phyloP scores from a whole-genome alignment of 2,888 invertebrate genomes.

The Orthosia gothica region DNA sequence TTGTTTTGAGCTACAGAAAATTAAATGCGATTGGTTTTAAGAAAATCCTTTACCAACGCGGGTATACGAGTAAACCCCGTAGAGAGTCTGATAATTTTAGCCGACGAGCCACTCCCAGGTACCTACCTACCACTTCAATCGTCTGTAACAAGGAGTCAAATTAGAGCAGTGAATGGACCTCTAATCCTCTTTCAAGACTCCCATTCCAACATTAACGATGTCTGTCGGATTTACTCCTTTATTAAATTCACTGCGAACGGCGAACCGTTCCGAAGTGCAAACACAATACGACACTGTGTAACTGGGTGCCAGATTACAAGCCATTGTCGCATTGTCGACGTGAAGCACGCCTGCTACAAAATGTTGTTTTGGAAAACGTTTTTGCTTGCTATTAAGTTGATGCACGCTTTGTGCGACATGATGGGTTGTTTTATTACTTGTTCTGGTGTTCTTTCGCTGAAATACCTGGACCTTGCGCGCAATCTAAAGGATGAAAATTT shows the following conservation, averaged over 20 bases:
- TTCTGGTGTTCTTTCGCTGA: slow-evolving; percentile 32
- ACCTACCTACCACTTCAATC: slow-evolving; percentile 56
- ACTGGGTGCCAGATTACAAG: slow-evolving; percentile 57
- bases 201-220: slow-evolving; percentile 74
- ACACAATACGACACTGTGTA: slow-evolving; percentile 63
- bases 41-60: slow-evolving; percentile 11
- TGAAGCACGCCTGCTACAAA: slow-evolving; percentile 40
- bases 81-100: slow-evolving; percentile 38
- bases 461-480: neutral
- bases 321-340: slow-evolving; percentile 51
- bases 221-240: slow-evolving; percentile 73
- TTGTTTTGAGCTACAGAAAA: neutral
- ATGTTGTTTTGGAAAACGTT: slow-evolving; percentile 55
- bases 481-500: neutral
- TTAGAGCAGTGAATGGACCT: slow-evolving; percentile 75
- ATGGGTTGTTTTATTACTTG: slow-evolving; percentile 40
- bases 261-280: slow-evolving; percentile 56
- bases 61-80: slow-evolving; percentile 22
- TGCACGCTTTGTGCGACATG: slow-evolving; percentile 29
- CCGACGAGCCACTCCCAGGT: slow-evolving; percentile 55
- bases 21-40: neutral
- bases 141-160: slow-evolving; percentile 74
- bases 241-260: slow-evolving; percentile 71
- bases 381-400: slow-evolving; percentile 47
- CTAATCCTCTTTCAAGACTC: slow-evolving; percentile 75